Evolutionary conservation across 2,888 invertebrate species (phyloP).

Genomic region (Esperia sulphurella): DNA sequence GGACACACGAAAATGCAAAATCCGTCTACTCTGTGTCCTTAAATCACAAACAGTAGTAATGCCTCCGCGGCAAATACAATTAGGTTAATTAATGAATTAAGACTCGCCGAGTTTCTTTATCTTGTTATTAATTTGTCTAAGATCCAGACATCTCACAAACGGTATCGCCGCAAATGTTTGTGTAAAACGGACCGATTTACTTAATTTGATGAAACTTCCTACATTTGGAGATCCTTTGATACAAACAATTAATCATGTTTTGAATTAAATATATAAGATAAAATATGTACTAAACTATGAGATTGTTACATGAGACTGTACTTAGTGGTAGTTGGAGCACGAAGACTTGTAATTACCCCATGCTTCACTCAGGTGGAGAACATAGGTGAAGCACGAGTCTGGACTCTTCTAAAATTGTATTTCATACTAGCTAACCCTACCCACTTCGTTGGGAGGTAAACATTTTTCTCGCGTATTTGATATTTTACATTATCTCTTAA

Average conservation of each 20-base stretch:
- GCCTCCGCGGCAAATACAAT: constrained; percentile 72
- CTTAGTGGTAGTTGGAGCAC: too few species aligned
- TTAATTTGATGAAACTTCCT: constrained; percentile 21
- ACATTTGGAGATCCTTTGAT: constrained; percentile 17
- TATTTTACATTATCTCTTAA: too few species aligned
- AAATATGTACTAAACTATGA: too few species aligned
- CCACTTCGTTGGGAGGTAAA: too few species aligned
- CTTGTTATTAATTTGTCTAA: constrained; percentile 78
- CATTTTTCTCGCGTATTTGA: too few species aligned
- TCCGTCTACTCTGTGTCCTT: constrained; percentile 24
- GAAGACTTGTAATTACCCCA: too few species aligned
- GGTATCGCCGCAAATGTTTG: constrained; percentile 67
- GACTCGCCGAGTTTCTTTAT: constrained; percentile 76
- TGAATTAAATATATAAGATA: too few species aligned
- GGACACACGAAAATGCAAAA: neutral
- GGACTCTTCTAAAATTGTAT: too few species aligned
- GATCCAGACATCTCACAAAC: constrained; percentile 72
- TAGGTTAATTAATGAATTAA: constrained; percentile 79
- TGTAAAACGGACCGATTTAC: constrained; percentile 24
- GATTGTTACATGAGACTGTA: too few species aligned
- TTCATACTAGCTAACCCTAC: too few species aligned
- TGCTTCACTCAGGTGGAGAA: too few species aligned
- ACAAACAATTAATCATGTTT: constrained; percentile 8
- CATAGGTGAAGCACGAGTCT: too few species aligned
- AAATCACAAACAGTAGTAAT: constrained; percentile 63